Evolutionary conservation across 2,113 vertebrate species (phyloP).

Genomic region (Brevimyrus niger): DNA sequence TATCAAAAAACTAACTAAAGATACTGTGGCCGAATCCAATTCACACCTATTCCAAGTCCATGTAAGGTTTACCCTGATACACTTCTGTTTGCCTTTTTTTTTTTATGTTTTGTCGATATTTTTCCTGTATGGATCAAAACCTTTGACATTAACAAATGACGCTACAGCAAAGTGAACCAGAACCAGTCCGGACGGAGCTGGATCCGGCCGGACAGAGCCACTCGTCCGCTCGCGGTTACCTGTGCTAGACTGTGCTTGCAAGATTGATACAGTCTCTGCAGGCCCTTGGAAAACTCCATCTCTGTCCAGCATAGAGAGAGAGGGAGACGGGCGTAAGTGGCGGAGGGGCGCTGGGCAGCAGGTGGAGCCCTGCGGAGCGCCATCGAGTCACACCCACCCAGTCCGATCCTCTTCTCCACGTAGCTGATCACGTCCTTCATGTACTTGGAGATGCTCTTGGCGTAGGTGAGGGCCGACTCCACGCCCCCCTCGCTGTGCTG

Average conservation of each 20-base stretch:
- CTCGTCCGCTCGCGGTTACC: slow-evolving; percentile 38
- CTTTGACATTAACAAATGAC: background rate
- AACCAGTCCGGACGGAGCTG: background rate
- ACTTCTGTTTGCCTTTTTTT: background rate
- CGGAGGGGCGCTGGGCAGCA: background rate
- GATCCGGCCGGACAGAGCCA: background rate
- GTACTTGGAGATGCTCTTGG: slow-evolving; percentile 90
- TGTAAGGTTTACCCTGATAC: background rate
- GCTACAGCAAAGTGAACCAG: background rate
- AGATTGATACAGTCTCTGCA: slow-evolving; percentile 80
- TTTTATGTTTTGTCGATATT: background rate
- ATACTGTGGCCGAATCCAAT: background rate
- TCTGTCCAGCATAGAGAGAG: slow-evolving; percentile 55
- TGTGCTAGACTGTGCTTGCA: slow-evolving; percentile 79
- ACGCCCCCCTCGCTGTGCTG: slow-evolving; percentile 87
- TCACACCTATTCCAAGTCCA: background rate
- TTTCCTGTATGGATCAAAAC: background rate
- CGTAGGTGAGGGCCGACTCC: slow-evolving; percentile 77
- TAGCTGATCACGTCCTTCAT: slow-evolving; percentile 87
- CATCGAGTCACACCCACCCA: slow-evolving; percentile 62
- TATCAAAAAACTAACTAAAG: background rate
- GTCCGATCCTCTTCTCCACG: slow-evolving; percentile 71
- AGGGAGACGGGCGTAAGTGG: background rate
- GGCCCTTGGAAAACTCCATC: slow-evolving; percentile 81
- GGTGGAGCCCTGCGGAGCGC: too few species aligned